These are phyloP conservation scores for Cyaniris semiargus DNA, from an alignment of 2,888 invertebrate genomes.

Conservation along the genomic window DNA sequence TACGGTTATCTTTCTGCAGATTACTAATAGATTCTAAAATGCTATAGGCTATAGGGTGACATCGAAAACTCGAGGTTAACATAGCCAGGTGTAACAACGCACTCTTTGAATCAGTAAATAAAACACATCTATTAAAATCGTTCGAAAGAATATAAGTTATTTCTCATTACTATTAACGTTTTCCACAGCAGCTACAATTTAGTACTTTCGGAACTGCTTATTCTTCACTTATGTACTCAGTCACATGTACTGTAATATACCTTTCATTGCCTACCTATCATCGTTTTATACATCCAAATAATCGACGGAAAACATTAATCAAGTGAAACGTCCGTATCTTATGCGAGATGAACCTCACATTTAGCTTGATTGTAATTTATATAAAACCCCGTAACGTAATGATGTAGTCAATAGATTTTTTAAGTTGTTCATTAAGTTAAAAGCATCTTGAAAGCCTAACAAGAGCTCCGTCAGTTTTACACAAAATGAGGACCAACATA, in stretches of 20 bases:
- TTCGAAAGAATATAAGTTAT: too few species aligned
- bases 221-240: neutral
- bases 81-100: too few species aligned
- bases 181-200: too few species aligned
- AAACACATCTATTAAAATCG: too few species aligned
- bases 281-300: neutral
- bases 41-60: too few species aligned
- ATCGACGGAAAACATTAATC: neutral
- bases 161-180: too few species aligned
- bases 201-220: too few species aligned
- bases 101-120: too few species aligned
- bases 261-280: neutral
- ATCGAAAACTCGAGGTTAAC: too few species aligned
- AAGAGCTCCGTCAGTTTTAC: constrained; percentile 76
- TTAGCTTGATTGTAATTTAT: constrained; percentile 37
- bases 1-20: too few species aligned
- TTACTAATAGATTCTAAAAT: too few species aligned
- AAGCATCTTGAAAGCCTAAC: constrained; percentile 77
- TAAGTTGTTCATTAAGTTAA: constrained; percentile 78
- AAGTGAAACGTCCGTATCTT: neutral
- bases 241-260: too few species aligned
- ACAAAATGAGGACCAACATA: constrained; percentile 74
- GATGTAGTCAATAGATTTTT: constrained; percentile 71
- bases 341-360: constrained; percentile 11
- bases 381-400: constrained; percentile 38